Evolutionary conservation across 2,113 vertebrate genomes (phyloP), one percentile per base, ranked within the genome.

Genomic region (Cepphus grylle): DNA sequence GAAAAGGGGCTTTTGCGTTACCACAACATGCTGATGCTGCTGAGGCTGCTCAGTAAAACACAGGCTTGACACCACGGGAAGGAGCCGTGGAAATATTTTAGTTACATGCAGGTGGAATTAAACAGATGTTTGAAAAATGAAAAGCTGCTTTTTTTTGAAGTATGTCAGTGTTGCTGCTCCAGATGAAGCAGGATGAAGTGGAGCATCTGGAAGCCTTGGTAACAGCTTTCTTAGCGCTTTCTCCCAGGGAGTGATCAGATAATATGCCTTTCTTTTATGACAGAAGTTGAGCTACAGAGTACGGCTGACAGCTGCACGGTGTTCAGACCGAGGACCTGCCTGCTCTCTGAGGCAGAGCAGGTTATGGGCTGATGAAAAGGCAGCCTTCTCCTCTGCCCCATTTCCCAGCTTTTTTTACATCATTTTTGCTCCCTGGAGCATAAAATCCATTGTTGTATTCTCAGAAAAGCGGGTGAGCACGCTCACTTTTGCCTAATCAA

Each of bases 161-260:
- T 63, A 36, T 92, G 78, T 81, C 67, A 73, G 76, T 73, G 32
- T 76, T 69, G 79, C 61, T 82, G 62, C 76, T 94, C 86, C 77
- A 93, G 86, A 85, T 90, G 86, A 94, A 96, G 80, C 82, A 85
- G 78, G 79, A 71, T 81, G 92, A 96, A 88, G 78, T 30, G 70
- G 77, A 97, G 90, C 81, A 95, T 95, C 96, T 94, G 81, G 94
- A 96, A 96, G 94, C 93, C 94, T 97, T 94, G 93, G 96, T 96
- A 94, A 97, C 93, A 94, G 94, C 87, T 93, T 92, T 97, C 78
- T 95, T 88, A 89, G 30, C 61, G 61, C 80, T 92, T 95, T 65
- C 66, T 95, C 73, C 49, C 59, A 77, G 81, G 72, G 78, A 95
- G 42, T 2, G 40, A 97, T 85, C 95, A 86, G 85, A 95, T 93